phyloP scores from a whole-genome alignment of 2,888 invertebrate genomes.

The Euspilapteryx auroguttella region DNA sequence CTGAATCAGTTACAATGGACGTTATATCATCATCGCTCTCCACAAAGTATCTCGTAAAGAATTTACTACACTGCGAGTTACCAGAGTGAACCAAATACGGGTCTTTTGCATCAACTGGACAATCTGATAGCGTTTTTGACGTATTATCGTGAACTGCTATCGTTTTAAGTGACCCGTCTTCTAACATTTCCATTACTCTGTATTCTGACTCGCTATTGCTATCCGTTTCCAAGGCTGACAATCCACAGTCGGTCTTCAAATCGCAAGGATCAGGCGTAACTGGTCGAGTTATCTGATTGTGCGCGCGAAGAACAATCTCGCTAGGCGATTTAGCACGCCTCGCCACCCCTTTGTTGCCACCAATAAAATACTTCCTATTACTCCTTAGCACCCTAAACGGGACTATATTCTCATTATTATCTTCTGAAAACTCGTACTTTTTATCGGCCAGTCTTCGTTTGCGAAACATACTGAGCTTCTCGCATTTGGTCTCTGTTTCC shows the following conservation, averaged over 20 bases:
- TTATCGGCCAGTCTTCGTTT: slow-evolving; percentile 86
- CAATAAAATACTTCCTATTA: slow-evolving; percentile 52
- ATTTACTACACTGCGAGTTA: slow-evolving; percentile 65
- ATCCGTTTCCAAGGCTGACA: slow-evolving; percentile 30
- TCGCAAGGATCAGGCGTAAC: slow-evolving; percentile 28
- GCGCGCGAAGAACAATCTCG: slow-evolving; percentile 40
- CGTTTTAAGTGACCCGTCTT: slow-evolving; percentile 52
- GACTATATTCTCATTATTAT: slow-evolving; percentile 67
- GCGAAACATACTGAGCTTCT: slow-evolving; percentile 83
- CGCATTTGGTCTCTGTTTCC: slow-evolving; percentile 78
- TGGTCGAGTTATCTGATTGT: slow-evolving; percentile 43
- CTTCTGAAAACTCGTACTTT: slow-evolving; percentile 89
- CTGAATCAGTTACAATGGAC: slow-evolving; percentile 72
- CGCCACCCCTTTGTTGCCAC: slow-evolving; percentile 25
- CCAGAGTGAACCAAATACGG: slow-evolving; percentile 52
- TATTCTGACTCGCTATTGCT: slow-evolving; percentile 49
- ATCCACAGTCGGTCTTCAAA: slow-evolving; percentile 18
- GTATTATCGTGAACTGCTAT: slow-evolving; percentile 52
- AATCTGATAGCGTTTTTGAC: slow-evolving; percentile 50
- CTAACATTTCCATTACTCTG: slow-evolving; percentile 49
- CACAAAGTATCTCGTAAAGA: slow-evolving; percentile 68
- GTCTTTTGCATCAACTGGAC: slow-evolving; percentile 42
- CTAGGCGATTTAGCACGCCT: slow-evolving; percentile 42
- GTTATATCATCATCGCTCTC: slow-evolving; percentile 73
- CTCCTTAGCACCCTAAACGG: slow-evolving; percentile 66